A percentile compares a stretch with the other conserved stretches of the same genome.
These are phyloP conservation scores for Thamnaconus septentrionalis DNA, from an alignment of 2,113 vertebrate species.

Conservation along the genomic window DNA sequence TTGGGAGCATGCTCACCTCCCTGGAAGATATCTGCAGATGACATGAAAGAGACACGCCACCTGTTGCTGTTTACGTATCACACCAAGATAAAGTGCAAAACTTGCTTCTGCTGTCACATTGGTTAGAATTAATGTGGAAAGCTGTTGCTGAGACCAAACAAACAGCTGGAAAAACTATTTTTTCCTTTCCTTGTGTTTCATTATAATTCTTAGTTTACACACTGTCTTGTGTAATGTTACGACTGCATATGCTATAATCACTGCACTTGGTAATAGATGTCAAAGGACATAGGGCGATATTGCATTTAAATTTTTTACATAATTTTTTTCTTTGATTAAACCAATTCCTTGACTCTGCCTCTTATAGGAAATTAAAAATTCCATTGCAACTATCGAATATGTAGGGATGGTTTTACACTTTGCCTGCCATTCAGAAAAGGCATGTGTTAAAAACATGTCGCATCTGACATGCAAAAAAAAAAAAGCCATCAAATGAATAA, in stretches of 20 bases:
- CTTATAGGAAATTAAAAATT: no score
- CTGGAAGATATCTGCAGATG: conserved; percentile 65
- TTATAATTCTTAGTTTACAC: no score
- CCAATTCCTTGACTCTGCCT: no score
- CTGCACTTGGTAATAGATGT: conserved; percentile 5
- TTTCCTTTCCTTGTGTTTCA: no score
- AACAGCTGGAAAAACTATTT: no score
- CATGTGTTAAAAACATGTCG: neutral
- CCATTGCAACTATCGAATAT: neutral
- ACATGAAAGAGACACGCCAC: neutral
- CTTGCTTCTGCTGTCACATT: no score
- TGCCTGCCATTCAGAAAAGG: neutral
- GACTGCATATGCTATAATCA: neutral
- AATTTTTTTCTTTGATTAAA: neutral
- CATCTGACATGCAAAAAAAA: neutral
- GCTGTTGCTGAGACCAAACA: no score
- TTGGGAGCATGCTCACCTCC: conserved; percentile 59
- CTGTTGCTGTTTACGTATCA: no score
- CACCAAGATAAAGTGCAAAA: no score
- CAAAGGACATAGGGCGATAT: conserved; percentile 14
- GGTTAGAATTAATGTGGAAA: no score
- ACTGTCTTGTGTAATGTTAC: conserved; percentile 20
- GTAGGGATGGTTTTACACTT: neutral
- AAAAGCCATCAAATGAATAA: neutral
- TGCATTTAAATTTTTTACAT: conserved; percentile 18